phyloP scores from a whole-genome alignment of 2,113 vertebrate species.

The Ancistrus triradiatus region DNA sequence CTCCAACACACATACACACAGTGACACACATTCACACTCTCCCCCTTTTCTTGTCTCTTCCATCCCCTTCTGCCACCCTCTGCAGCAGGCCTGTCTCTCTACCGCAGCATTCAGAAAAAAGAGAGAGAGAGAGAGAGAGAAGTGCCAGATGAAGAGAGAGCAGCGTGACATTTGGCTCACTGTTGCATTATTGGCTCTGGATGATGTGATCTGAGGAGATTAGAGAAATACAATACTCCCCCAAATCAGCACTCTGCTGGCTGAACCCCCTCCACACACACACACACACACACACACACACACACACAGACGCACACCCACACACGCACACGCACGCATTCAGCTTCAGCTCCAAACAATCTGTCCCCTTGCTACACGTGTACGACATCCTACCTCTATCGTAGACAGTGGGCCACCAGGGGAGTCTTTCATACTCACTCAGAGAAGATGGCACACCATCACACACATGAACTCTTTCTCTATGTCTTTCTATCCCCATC shows the following conservation, averaged over 20 bases:
- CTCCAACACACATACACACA: background rate
- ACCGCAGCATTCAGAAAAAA: conserved; percentile 59
- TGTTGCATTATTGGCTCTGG: conserved; percentile 66
- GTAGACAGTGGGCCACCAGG: background rate
- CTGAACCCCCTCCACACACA: conserved; percentile 47
- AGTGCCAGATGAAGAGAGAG: conserved; percentile 46
- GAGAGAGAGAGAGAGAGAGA: conserved; percentile 12
- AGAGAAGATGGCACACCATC: too few relatives aligned
- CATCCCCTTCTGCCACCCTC: conserved; percentile 48
- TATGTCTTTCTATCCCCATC: too few relatives aligned
- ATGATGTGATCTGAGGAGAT: conserved; percentile 71
- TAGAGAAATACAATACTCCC: conserved; percentile 68
- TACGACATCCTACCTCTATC: conserved; percentile 18
- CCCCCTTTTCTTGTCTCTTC: conserved; percentile 34
- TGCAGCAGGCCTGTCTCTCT: conserved; percentile 60
- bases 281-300: conserved; percentile 35
- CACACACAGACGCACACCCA: conserved; percentile 22
- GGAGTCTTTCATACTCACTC: conserved; percentile 1
- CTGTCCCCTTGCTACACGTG: conserved; percentile 6
- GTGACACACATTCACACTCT: background rate
- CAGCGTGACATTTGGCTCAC: conserved; percentile 62
- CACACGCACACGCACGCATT: conserved; percentile 7
- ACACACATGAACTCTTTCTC: too few relatives aligned
- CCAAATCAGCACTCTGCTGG: conserved; percentile 58
- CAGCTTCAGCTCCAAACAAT: conserved; percentile 11